Percentiles rank a stretch among this genome's conserved stretches.
Conservation (phyloP, 2,888 invertebrate genomes). For the Agrenia bidenticulata region DNA sequence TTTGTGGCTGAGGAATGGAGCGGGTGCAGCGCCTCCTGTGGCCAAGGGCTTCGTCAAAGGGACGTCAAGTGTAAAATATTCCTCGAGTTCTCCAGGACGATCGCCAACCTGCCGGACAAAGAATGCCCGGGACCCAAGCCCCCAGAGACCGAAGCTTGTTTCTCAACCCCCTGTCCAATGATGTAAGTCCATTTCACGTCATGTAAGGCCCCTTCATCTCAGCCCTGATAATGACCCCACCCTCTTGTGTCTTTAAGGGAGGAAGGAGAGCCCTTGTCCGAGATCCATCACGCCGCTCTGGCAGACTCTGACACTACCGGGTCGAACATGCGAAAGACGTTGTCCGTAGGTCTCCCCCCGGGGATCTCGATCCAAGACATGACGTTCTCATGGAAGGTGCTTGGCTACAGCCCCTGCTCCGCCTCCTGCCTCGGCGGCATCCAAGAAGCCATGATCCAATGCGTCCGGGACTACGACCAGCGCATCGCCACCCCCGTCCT, state of each 20-base stretch:
- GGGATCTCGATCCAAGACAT: constrained; percentile 51
- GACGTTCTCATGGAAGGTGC: constrained; percentile 50
- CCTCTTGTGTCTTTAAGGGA: too few species aligned
- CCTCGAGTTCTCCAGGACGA: constrained; percentile 84
- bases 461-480: constrained; percentile 81
- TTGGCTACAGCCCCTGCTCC: constrained; percentile 87
- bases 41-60: constrained; percentile 81
- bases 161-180: constrained; percentile 70
- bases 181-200: constrained; percentile 30
- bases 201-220: constrained; percentile 18
- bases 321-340: constrained; percentile 43
- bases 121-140: constrained; percentile 87
- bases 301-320: constrained; percentile 46
- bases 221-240: too few species aligned
- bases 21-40: constrained; percentile 87
- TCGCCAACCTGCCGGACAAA: constrained; percentile 81
- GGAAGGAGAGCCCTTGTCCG: constrained; percentile 17
- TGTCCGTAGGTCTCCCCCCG: constrained; percentile 48
- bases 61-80: constrained; percentile 93
- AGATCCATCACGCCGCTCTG: constrained; percentile 46
- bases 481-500: constrained; percentile 83
- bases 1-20: constrained; percentile 93
- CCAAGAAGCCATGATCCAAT: constrained; percentile 83
- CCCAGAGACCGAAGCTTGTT: constrained; percentile 75
- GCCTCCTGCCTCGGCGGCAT: constrained; percentile 85